Percentiles rank a stretch among this genome's conserved stretches.
These are phyloP conservation scores for Salarias fasciatus DNA, from an alignment of 2,797 vertebrate species.

Conservation along the genomic window DNA sequence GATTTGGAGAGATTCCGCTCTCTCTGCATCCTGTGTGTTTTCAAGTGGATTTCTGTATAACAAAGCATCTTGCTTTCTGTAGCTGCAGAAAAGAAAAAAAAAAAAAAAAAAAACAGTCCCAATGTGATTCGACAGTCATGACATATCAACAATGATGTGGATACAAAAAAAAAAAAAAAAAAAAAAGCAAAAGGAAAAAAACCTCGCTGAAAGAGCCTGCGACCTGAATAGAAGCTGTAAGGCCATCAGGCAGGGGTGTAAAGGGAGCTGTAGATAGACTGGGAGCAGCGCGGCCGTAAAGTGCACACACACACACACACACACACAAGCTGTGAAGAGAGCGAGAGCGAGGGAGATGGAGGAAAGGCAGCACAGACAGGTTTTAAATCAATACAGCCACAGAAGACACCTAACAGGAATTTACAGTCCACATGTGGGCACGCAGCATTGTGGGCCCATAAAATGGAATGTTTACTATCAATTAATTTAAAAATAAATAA, in stretches of 20 bases:
- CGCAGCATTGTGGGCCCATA: conserved; percentile 36
- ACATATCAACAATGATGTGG: conserved; percentile 3
- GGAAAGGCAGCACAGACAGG: conserved; percentile 26
- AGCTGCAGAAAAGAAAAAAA: conserved; percentile 4
- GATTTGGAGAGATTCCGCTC: conserved; percentile 4
- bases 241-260: conserved; percentile 33
- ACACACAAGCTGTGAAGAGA: not conserved
- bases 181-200: conserved; percentile 4
- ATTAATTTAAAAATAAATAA: conserved; percentile 39
- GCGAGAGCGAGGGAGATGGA: conserved; percentile 6
- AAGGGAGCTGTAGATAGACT: conserved; percentile 25
- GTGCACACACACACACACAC: not conserved
- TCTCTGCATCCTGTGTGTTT: conserved; percentile 3
- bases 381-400: conserved; percentile 48
- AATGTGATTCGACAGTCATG: conserved; percentile 9
- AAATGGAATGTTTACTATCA: conserved; percentile 61
- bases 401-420: conserved; percentile 43
- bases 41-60: conserved; percentile 9
- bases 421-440: conserved; percentile 46
- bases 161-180: not conserved
- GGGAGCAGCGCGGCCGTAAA: conserved; percentile 44
- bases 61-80: conserved; percentile 11
- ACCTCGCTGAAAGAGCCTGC: conserved; percentile 29
- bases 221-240: conserved; percentile 18
- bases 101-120: conserved; percentile 5